phyloP scores from a whole-genome alignment of 2,113 vertebrate species.

The Pomatorhinus ruficollis region DNA sequence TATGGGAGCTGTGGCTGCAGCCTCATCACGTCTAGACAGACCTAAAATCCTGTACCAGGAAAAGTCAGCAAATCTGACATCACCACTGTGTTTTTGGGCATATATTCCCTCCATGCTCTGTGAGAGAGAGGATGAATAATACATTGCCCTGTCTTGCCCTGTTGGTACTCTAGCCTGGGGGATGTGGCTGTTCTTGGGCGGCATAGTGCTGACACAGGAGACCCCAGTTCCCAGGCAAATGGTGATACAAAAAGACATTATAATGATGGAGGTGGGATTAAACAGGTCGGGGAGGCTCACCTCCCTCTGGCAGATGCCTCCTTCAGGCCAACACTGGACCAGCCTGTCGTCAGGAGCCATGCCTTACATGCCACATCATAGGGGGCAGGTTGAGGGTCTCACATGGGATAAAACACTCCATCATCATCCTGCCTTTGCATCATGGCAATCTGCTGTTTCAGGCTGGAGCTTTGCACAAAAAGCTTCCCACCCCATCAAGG shows the following conservation, averaged over 20 bases:
- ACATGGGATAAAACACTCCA: rapidly evolving
- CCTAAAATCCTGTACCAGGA: background rate
- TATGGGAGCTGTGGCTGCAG: background rate
- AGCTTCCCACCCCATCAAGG: background rate
- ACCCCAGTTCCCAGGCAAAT: background rate
- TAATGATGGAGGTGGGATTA: background rate
- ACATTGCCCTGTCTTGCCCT: background rate
- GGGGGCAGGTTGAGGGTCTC: background rate
- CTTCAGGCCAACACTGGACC: background rate
- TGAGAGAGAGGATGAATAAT: background rate
- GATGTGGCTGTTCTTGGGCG: background rate
- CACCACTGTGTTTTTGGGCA: background rate
- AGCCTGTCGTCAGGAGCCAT: background rate
- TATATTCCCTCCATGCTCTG: rapidly evolving
- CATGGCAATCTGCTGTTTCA: rapidly evolving
- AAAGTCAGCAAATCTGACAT: background rate
- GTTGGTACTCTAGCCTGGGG: too few species aligned
- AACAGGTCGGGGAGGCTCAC: rapidly evolving
- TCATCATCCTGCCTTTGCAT: background rate
- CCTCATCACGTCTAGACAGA: background rate
- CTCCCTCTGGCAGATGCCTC: background rate
- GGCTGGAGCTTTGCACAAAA: background rate
- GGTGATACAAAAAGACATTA: background rate
- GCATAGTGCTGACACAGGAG: background rate
- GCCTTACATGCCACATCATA: background rate